phyloP scores from a whole-genome alignment of 2,797 vertebrate genomes.

The Pampus argenteus region DNA sequence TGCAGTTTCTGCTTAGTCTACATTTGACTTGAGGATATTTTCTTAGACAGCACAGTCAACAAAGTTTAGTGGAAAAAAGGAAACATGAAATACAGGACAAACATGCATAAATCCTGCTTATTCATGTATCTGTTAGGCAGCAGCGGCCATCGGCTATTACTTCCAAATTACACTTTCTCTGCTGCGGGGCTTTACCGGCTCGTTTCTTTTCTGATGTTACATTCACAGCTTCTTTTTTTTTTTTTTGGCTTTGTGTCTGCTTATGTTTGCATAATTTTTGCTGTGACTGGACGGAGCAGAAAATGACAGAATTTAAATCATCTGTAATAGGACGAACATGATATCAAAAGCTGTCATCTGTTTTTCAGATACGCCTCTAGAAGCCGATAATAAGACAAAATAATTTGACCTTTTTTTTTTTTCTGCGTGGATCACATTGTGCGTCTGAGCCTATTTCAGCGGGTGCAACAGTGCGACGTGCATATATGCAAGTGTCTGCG shows the following conservation, averaged over 20 bases:
- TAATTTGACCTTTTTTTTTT: too few relatives aligned
- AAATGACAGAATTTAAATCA: conserved; percentile 32
- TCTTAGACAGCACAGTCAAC: conserved; percentile 39
- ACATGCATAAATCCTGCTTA: conserved; percentile 34
- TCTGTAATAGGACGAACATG: conserved; percentile 5
- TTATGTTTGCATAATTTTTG: conserved; percentile 24
- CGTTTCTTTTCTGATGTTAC: conserved; percentile 31
- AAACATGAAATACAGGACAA: conserved; percentile 25
- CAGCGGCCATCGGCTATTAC: conserved; percentile 29
- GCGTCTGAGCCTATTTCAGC: neutral
- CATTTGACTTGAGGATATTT: conserved; percentile 56
- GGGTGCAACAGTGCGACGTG: neutral
- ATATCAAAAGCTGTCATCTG: conserved; percentile 8
- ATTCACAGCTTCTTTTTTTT: conserved; percentile 11
- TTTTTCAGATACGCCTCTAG: neutral
- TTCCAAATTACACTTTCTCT: conserved; percentile 24
- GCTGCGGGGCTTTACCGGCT: conserved; percentile 8
- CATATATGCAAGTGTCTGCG: neutral
- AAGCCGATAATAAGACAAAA: neutral
- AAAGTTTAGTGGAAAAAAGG: conserved; percentile 20
- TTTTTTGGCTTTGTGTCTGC: conserved; percentile 6
- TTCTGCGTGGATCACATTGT: neutral
- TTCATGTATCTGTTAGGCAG: conserved; percentile 25
- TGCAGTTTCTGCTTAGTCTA: conserved; percentile 38
- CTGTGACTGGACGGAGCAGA: conserved; percentile 21